Evolutionary conservation across 2,888 invertebrate species (phyloP).

Genomic region (Drosophila demipolita): DNA sequence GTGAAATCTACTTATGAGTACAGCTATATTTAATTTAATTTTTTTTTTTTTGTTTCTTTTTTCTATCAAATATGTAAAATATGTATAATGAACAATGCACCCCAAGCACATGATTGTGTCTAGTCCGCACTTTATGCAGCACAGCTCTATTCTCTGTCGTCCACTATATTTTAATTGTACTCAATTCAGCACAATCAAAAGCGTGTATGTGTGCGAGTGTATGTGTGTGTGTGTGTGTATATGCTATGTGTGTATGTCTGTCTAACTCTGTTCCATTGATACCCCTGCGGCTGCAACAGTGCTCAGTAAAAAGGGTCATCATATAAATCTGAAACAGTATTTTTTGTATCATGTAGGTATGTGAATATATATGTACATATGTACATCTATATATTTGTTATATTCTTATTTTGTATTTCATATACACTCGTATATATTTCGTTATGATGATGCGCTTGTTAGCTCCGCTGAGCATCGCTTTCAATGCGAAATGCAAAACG

Average conservation of each 20-base stretch:
- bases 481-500: constrained; percentile 65
- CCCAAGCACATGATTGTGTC: constrained; percentile 42
- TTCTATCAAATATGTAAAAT: constrained; percentile 3
- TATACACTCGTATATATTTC: constrained; percentile 45
- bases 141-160: constrained; percentile 35
- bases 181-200: constrained; percentile 58
- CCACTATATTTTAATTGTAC: constrained; percentile 65
- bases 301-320: constrained; percentile 51
- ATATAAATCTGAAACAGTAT: constrained; percentile 36
- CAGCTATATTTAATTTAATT: background rate
- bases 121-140: constrained; percentile 44
- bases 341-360: background rate
- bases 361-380: constrained; percentile 21
- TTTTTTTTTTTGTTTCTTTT: constrained; percentile 1
- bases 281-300: constrained; percentile 28
- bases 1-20: constrained; percentile 8
- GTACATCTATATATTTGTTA: constrained; percentile 3
- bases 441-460: constrained; percentile 73
- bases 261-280: constrained; percentile 38
- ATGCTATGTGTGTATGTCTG: constrained; percentile 8
- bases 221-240: background rate
- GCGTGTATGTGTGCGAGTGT: constrained; percentile 4
- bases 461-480: constrained; percentile 64
- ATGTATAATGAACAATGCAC: constrained; percentile 40
- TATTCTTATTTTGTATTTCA: constrained; percentile 53